Evolutionary conservation across 2,888 invertebrate species (phyloP).

Genomic region (Drosophila prolongata): DNA sequence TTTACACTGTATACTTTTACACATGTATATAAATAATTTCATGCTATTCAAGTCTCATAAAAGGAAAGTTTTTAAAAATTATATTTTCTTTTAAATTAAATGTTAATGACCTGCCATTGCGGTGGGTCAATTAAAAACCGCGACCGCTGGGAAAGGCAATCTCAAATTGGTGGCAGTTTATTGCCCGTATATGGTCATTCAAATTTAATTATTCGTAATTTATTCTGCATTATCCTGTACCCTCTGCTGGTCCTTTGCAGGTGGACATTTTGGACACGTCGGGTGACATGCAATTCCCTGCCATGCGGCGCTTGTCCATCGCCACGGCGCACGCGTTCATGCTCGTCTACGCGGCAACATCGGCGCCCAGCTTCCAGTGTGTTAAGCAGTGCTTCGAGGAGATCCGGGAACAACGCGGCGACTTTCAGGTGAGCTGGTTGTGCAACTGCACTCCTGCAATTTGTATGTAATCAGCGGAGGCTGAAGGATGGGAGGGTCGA

Average conservation of each 20-base stretch:
- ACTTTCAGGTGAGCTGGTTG: slow-evolving; percentile 86
- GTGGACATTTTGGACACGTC: slow-evolving; percentile 93
- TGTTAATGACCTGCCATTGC: slow-evolving; percentile 25
- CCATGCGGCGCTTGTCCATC: slow-evolving; percentile 94
- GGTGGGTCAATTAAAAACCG: slow-evolving; percentile 12
- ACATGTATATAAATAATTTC: too few relatives aligned
- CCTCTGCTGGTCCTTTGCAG: slow-evolving; percentile 72
- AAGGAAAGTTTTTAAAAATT: too few relatives aligned
- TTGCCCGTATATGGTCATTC: slow-evolving; percentile 5
- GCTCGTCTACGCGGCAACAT: slow-evolving; percentile 92
- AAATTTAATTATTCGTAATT: slow-evolving; percentile 30
- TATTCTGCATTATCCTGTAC: slow-evolving; percentile 17
- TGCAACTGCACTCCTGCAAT: slow-evolving; percentile 37
- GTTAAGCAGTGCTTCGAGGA: slow-evolving; percentile 92
- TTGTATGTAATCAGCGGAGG: slow-evolving; percentile 61
- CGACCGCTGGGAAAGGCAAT: background rate
- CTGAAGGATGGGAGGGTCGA: background rate
- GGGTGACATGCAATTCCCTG: slow-evolving; percentile 95
- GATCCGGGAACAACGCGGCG: slow-evolving; percentile 91
- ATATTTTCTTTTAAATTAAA: slow-evolving; percentile 7
- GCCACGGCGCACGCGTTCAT: slow-evolving; percentile 95
- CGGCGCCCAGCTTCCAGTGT: slow-evolving; percentile 89
- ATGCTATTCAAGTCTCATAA: background rate
- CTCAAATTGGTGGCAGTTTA: slow-evolving; percentile 1
- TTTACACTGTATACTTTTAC: too few relatives aligned